These are phyloP conservation scores for Pyrochroa serraticornis DNA, from an alignment of 2,888 invertebrate genomes.

Conservation along the genomic window DNA sequence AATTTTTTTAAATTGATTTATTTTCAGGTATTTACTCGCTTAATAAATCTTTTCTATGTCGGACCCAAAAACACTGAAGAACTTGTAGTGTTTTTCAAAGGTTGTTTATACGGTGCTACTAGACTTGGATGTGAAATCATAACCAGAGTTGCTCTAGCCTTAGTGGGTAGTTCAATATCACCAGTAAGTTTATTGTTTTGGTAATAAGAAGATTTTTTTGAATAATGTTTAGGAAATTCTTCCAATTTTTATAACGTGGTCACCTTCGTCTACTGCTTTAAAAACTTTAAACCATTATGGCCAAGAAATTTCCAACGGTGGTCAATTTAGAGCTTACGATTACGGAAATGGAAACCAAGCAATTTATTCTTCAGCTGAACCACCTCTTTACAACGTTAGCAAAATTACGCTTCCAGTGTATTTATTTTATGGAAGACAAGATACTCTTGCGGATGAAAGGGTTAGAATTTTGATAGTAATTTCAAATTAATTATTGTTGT, in stretches of 20 bases:
- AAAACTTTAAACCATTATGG: neutral
- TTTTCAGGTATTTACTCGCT: neutral
- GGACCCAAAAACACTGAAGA: too few species aligned
- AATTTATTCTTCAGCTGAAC: neutral
- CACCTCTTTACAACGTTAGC: slow-evolving; percentile 7
- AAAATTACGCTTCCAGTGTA: slow-evolving; percentile 5
- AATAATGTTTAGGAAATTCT: too few species aligned
- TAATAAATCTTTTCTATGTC: too few species aligned
- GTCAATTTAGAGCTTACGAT: slow-evolving; percentile 11
- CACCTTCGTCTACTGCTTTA: neutral
- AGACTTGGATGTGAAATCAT: too few species aligned
- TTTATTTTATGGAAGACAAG: slow-evolving; percentile 16
- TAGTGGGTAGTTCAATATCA: too few species aligned
- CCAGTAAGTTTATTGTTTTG: too few species aligned
- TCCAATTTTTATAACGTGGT: neutral
- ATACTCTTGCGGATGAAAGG: slow-evolving; percentile 9
- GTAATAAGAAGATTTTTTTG: too few species aligned
- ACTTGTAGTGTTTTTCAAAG: too few species aligned
- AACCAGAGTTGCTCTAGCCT: too few species aligned
- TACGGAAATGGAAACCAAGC: slow-evolving; percentile 8
- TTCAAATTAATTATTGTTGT: neutral
- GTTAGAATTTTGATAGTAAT: slow-evolving; percentile 2
- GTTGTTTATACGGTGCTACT: too few species aligned
- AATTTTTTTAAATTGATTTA: too few species aligned
- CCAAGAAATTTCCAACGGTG: neutral